These are phyloP conservation scores for Cephus nigrinus DNA, from an alignment of 2,888 invertebrate genomes.

Conservation along the genomic window DNA sequence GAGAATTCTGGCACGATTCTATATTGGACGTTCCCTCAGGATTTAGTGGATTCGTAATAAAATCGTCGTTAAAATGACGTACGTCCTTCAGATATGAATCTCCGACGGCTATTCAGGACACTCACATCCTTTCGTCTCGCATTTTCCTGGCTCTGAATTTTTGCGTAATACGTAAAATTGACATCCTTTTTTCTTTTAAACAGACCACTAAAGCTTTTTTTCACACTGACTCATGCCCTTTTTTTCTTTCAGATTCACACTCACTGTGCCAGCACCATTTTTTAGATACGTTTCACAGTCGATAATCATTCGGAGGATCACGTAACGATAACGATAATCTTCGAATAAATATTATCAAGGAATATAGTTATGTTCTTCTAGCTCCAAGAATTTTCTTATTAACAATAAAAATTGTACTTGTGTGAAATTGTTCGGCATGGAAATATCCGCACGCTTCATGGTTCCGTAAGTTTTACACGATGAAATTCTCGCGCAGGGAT, in stretches of 20 bases:
- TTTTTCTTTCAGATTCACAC: not conserved
- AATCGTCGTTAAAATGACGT: conserved; percentile 30
- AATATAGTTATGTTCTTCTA: not conserved
- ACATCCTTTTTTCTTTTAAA: not conserved
- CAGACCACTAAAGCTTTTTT: not conserved
- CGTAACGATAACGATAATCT: not conserved
- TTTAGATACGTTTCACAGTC: not conserved
- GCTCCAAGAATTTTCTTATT: not conserved
- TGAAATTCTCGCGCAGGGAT: not conserved
- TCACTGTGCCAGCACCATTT: not conserved
- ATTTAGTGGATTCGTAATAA: conserved; percentile 29
- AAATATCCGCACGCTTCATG: not conserved
- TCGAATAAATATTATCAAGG: not conserved
- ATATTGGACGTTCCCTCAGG: conserved; percentile 1
- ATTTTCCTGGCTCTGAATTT: not conserved
- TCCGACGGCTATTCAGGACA: not conserved
- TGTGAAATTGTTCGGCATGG: not conserved
- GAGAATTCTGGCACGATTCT: not conserved
- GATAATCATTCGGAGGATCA: not conserved
- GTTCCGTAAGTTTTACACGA: not conserved
- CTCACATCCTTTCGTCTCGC: not conserved
- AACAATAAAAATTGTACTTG: not conserved
- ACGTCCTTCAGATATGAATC: conserved; percentile 9
- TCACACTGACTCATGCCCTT: not conserved
- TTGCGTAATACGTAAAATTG: not conserved